These are phyloP conservation scores for Ctenicera cuprea DNA, from an alignment of 2,888 invertebrate genomes.

Conservation along the genomic window DNA sequence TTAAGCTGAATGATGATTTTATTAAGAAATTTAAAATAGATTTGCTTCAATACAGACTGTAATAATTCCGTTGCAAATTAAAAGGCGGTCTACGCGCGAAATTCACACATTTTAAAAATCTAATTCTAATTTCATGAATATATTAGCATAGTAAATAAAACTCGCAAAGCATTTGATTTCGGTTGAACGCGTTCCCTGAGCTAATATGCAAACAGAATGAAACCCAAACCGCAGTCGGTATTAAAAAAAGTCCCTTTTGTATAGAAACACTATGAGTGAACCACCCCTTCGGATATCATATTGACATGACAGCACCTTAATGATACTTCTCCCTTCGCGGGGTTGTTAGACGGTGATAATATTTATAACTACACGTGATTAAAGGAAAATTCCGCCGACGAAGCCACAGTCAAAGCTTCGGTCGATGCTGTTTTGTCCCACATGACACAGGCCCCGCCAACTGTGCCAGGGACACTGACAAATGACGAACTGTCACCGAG, in stretches of 20 bases:
- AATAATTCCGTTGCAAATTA: constrained; percentile 40
- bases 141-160: constrained; percentile 70
- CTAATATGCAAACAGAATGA: constrained; percentile 70
- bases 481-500: constrained; percentile 75
- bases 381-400: constrained; percentile 50
- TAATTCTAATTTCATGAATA: constrained; percentile 71
- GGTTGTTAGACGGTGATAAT: constrained; percentile 67
- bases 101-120: constrained; percentile 60
- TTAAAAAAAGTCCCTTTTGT: constrained; percentile 71
- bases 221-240: constrained; percentile 71
- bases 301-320: constrained; percentile 74
- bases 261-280: constrained; percentile 67
- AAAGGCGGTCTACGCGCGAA: constrained; percentile 38
- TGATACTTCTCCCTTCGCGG: constrained; percentile 71
- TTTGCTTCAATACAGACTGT: constrained; percentile 13
- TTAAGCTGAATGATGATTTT: constrained; percentile 47
- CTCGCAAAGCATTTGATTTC: constrained; percentile 69
- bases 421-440: constrained; percentile 73
- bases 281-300: constrained; percentile 73
- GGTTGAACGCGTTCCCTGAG: constrained; percentile 67
- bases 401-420: constrained; percentile 68
- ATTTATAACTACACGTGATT: constrained; percentile 43
- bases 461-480: constrained; percentile 74
- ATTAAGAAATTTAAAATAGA: constrained; percentile 38
- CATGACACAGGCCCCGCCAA: constrained; percentile 72